Evolutionary conservation across 2,113 vertebrate genomes (phyloP).

Genomic region (Puffinus mauretanicus): DNA sequence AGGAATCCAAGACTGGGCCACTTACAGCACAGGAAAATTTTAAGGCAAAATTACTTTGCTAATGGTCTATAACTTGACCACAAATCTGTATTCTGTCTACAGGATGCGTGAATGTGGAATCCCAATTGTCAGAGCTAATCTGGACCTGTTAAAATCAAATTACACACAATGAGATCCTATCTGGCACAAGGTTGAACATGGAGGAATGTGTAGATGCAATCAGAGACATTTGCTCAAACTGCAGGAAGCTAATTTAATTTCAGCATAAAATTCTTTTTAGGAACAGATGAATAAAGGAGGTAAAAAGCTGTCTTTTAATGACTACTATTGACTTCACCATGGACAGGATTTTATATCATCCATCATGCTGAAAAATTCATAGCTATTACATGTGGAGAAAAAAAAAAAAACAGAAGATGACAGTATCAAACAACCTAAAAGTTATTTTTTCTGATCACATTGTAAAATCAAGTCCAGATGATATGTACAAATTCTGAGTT

Average conservation of each 20-base stretch:
- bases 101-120: neutral
- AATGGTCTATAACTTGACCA: neutral
- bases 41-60: neutral
- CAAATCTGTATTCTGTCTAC: neutral
- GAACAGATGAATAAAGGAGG: neutral
- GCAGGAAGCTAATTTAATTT: neutral
- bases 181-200: neutral
- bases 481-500: neutral
- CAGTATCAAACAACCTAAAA: neutral
- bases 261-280: neutral
- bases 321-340: neutral
- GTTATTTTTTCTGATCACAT: neutral
- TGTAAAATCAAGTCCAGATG: neutral
- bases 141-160: neutral
- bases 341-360: neutral
- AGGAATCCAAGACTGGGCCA: neutral
- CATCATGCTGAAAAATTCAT: neutral
- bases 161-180: neutral
- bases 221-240: neutral
- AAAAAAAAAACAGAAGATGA: neutral
- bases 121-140: neutral
- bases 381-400: neutral
- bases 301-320: neutral
- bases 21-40: neutral
- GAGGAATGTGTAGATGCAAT: neutral